Conservation (phyloP, 2,113 vertebrate species). For the Nibea albiflora region DNA sequence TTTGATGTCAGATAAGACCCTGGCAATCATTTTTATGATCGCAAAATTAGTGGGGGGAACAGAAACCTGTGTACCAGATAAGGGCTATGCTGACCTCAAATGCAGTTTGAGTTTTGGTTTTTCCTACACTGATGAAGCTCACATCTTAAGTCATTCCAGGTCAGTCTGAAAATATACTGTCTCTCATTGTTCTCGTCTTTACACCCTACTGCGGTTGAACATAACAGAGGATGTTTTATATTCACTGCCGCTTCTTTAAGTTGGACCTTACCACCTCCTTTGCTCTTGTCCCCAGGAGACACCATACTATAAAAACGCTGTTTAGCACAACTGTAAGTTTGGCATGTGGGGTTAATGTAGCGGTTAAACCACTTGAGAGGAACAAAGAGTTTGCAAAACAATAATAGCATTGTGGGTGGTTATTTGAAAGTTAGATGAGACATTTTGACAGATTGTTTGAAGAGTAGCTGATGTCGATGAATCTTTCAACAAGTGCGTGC, state of each 20-base stretch:
- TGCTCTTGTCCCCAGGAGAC: conserved; percentile 25
- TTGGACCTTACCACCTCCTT: conserved; percentile 24
- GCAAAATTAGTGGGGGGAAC: background rate
- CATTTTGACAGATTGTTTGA: conserved; percentile 28
- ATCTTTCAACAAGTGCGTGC: background rate
- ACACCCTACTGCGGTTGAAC: conserved; percentile 27
- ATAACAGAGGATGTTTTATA: conserved; percentile 51
- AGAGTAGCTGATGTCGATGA: conserved; percentile 16
- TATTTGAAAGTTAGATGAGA: conserved; percentile 33
- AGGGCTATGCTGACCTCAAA: conserved; percentile 13
- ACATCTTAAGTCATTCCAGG: conserved; percentile 42
- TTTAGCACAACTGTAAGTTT: conserved; percentile 39
- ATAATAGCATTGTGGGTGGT: conserved; percentile 7
- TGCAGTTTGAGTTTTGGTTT: conserved; percentile 8
- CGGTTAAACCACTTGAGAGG: conserved; percentile 33
- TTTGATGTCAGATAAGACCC: conserved; percentile 57
- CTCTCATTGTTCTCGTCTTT: conserved; percentile 53
- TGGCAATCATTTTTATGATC: conserved; percentile 25
- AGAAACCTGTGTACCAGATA: background rate
- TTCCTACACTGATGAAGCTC: conserved; percentile 15
- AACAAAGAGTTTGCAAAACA: conserved; percentile 48
- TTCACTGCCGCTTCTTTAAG: conserved; percentile 29
- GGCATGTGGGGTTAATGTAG: conserved; percentile 45
- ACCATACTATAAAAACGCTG: conserved; percentile 6
- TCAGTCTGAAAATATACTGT: conserved; percentile 43